Evolutionary conservation across 2,797 vertebrate species (phyloP).

Genomic region (Salmo trutta): DNA sequence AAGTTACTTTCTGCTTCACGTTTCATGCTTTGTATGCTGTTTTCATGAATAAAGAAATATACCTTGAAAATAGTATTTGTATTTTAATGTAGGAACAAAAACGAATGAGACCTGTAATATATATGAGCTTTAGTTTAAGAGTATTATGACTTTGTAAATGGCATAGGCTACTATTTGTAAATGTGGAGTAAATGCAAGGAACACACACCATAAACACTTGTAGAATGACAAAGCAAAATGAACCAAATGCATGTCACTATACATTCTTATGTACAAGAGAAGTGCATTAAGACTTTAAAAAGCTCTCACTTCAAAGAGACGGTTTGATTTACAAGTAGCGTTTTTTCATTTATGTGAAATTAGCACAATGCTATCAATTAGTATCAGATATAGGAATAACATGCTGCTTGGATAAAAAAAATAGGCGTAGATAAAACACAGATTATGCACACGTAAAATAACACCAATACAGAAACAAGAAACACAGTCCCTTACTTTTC

Average conservation of each 20-base stretch:
- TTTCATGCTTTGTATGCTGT: neutral
- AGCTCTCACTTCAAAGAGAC: conserved; percentile 30
- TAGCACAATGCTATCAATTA: conserved; percentile 14
- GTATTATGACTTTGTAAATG: conserved; percentile 34
- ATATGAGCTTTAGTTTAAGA: neutral
- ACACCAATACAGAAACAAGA: conserved; percentile 45
- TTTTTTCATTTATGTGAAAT: neutral
- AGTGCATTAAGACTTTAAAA: conserved; percentile 39
- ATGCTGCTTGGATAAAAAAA: neutral
- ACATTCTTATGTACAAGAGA: conserved; percentile 70
- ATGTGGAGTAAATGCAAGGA: conserved; percentile 57
- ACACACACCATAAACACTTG: conserved; percentile 35
- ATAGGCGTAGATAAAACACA: neutral
- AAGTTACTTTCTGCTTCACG: neutral
- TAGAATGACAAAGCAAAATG: conserved; percentile 46
- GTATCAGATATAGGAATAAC: conserved; percentile 25
- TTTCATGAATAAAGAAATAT: neutral
- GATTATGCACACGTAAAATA: conserved; percentile 34
- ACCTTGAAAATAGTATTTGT: neutral
- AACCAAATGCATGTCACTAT: conserved; percentile 53
- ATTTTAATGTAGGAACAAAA: neutral
- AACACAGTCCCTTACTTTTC: conserved; percentile 23
- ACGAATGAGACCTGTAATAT: neutral
- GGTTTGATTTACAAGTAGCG: conserved; percentile 9
- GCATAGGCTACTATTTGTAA: conserved; percentile 54